Percentiles rank a stretch among this genome's conserved stretches.
These are phyloP conservation scores for Papilio aristodemus DNA, from an alignment of 1,140 invertebrate species.

Conservation along the genomic window DNA sequence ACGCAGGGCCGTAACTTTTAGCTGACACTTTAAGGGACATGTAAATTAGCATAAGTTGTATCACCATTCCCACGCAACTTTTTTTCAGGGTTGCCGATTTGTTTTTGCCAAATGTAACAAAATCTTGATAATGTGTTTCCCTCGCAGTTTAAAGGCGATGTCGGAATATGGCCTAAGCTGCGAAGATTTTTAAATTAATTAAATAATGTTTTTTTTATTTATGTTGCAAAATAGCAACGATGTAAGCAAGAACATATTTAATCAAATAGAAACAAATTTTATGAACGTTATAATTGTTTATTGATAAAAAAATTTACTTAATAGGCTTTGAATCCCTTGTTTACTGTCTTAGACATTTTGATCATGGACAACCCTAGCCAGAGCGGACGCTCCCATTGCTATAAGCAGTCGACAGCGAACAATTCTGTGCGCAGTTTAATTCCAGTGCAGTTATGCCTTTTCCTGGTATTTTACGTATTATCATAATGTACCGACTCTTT, in stretches of 20 bases:
- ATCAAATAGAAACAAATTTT: too few relatives aligned
- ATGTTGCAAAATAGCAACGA: too few relatives aligned
- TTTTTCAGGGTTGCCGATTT: neutral
- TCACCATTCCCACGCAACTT: neutral
- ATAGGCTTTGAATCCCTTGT: too few relatives aligned
- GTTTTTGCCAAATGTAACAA: neutral
- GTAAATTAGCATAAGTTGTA: slow-evolving; percentile 22
- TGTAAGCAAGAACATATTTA: too few relatives aligned
- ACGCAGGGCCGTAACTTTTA: neutral
- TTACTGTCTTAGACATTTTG: too few relatives aligned
- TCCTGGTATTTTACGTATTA: slow-evolving; percentile 26
- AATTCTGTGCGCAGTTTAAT: slow-evolving; percentile 20
- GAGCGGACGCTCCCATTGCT: neutral
- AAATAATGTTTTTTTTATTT: too few relatives aligned
- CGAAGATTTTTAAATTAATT: too few relatives aligned
- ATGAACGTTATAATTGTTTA: too few relatives aligned
- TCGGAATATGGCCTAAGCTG: too few relatives aligned
- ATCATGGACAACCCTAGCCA: neutral
- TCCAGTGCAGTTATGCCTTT: slow-evolving; percentile 14
- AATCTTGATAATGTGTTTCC: too few relatives aligned
- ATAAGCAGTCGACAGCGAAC: slow-evolving; percentile 2
- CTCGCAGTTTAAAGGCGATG: too few relatives aligned
- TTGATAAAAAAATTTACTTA: too few relatives aligned
- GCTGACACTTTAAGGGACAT: slow-evolving; percentile 9
- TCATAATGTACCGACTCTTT: neutral